Evolutionary conservation across 2,888 invertebrate genomes (phyloP), one percentile per base, ranked within the genome.

Genomic region (Sarcophaga variegata): DNA sequence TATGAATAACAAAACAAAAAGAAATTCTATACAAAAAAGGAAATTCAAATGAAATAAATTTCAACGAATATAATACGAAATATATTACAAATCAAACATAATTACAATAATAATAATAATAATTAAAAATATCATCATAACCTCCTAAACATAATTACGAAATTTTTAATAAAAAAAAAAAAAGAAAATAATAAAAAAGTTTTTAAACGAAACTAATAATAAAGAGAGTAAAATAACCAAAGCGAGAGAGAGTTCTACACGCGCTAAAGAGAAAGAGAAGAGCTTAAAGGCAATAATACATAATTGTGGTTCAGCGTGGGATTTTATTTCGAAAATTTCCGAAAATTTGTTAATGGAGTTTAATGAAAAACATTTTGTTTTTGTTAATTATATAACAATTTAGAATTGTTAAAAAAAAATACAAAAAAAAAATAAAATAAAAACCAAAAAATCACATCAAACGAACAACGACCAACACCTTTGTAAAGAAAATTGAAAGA

Each of bases 381-480:
- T 45, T 25, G 25, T 12, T 14, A 59, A 82, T 77, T 82, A 82
- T 66, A 71, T 71, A 71, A 82, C 71, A 82, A 71, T 45, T 64
- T 45, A 22, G 3, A 77, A 77, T 71, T 83, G 27, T 75, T 70
- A 11, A 60, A 64, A 66, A 12, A 22, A 22, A 22, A 22, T 22
- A 22, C 22, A 22, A 22, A 22, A 60, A 70, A 49, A 12, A 54
- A 81, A 54, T 59, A 76, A 59, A 62, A 22, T 45, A 12, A 37
- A 37, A 37, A 54, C 3, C 2, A 54, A 54, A 45, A 78, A 25
- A 76, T 69, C 71, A 54, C 69, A 76, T 76, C 27, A 70, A 88
- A 88, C 88, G 88, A 88, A 86, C 45, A 87, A 81, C 85, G 74
- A 86, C 88, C 37, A 82, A 82, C 45, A 76, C 89, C 91, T 91